Evolutionary conservation across 2,888 invertebrate species (phyloP).

Genomic region (Tetranychus piercei): DNA sequence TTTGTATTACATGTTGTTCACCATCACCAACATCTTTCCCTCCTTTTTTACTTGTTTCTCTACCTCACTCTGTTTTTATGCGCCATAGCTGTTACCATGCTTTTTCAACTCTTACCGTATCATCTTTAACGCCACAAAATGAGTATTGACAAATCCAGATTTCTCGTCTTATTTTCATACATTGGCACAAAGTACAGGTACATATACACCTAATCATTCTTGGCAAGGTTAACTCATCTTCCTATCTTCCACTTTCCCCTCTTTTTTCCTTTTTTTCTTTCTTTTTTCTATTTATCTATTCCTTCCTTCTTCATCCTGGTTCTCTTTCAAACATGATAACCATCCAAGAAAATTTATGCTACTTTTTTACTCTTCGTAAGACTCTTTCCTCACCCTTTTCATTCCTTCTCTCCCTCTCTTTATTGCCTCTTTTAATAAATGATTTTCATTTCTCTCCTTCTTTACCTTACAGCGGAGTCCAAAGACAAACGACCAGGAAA

Average conservation of each 20-base stretch:
- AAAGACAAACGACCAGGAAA: neutral
- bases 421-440: no score
- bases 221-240: neutral
- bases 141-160: neutral
- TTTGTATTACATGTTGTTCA: no score
- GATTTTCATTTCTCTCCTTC: no score
- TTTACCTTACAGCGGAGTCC: neutral
- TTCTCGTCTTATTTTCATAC: conserved; percentile 42
- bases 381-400: no score
- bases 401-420: neutral
- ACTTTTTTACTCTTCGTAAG: no score
- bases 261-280: neutral
- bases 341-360: no score
- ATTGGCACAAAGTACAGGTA: conserved; percentile 59
- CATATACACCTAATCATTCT: no score
- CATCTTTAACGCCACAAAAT: neutral
- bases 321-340: no score
- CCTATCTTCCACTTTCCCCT: neutral
- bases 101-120: no score
- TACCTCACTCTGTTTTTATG: no score
- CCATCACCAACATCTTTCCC: neutral
- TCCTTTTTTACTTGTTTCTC: no score
- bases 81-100: no score
- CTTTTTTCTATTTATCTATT: neutral
- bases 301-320: neutral